Evolutionary conservation across 35 echinoderm and acorn worm genomes (phyloP).

Genomic region (Acanthaster planci): DNA sequence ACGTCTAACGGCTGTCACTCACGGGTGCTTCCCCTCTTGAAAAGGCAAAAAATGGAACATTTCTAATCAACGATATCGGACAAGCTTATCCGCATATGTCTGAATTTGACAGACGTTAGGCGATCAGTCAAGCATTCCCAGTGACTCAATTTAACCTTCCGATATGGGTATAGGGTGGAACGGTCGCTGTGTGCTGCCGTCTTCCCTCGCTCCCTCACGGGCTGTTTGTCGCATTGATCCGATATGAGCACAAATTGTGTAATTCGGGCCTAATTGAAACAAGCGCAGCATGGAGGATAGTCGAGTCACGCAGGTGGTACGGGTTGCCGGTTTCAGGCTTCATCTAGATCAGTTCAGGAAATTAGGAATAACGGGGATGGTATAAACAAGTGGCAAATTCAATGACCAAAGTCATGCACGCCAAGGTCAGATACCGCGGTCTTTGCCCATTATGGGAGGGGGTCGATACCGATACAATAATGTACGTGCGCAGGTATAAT

Average conservation of each 20-base stretch:
- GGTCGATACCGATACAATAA: no score
- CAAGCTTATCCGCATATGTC: background rate
- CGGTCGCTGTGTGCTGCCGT: background rate
- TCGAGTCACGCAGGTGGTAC: background rate
- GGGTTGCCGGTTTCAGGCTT: background rate
- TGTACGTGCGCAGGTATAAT: no score
- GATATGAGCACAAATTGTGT: background rate
- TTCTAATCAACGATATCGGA: conserved; percentile 15
- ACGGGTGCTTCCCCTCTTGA: no score
- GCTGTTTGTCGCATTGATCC: background rate
- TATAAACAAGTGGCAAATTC: no score
- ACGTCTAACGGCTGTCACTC: no score
- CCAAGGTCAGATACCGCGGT: no score
- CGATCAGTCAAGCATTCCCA: background rate
- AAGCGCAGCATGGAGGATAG: background rate
- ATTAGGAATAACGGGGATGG: no score
- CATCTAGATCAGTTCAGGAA: no score
- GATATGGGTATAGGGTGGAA: background rate
- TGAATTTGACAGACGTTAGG: conserved; percentile 1
- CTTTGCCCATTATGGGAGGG: no score
- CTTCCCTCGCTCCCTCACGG: background rate
- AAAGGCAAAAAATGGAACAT: background rate
- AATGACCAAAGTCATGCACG: no score
- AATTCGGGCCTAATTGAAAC: conserved; percentile 2
- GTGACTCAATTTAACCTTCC: conserved; percentile 14